These are phyloP conservation scores for Thryonomys swinderianus DNA, from an alignment of 2,113 vertebrate species.

Conservation along the genomic window DNA sequence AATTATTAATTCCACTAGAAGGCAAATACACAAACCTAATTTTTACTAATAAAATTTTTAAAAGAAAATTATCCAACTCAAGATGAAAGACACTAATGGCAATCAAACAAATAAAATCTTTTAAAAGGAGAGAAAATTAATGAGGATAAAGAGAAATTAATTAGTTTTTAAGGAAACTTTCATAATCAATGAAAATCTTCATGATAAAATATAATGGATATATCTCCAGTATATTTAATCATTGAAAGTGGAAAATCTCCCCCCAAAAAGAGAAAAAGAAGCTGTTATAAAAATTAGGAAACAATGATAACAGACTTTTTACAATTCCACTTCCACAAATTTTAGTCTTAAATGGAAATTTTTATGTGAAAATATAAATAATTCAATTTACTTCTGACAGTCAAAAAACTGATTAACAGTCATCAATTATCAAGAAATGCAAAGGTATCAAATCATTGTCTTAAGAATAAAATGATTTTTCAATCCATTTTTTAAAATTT, in stretches of 20 bases:
- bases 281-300: not conserved
- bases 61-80: not conserved
- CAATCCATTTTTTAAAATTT: not conserved
- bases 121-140: constrained; percentile 8
- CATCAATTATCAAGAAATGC: constrained; percentile 6
- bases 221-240: not conserved
- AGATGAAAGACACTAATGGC: not conserved
- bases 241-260: constrained; percentile 2
- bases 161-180: not conserved
- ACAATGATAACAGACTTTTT: not conserved
- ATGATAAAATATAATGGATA: not conserved
- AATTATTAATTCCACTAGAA: not conserved
- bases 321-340: not conserved
- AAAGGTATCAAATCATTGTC: not conserved
- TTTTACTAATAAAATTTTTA: not conserved
- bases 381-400: constrained; percentile 22
- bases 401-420: not conserved
- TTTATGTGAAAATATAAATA: constrained; percentile 45
- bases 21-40: not conserved
- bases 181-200: not conserved
- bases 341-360: constrained; percentile 10
- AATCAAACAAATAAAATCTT: constrained; percentile 27
- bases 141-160: not conserved
- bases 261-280: not conserved
- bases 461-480: not conserved